Evolutionary conservation across 2,888 invertebrate genomes (phyloP), one percentile per base, ranked within the genome.

Genomic region (Cataglyphis cursor): DNA sequence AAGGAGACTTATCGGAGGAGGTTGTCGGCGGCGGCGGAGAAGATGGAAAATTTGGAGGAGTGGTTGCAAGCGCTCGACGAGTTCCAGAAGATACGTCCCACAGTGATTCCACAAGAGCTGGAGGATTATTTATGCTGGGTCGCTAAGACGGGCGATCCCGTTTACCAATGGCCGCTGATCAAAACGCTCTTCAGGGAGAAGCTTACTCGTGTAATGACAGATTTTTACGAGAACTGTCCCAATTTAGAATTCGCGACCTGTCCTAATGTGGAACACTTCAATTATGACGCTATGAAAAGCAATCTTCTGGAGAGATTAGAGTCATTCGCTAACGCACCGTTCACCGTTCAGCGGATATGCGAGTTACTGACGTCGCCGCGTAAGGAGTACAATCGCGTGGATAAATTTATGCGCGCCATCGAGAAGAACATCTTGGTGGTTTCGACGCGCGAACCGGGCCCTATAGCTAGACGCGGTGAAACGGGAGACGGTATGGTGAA

Each of bases 341-440:
- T 99, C 93, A 99, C 99, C 24, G 97, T 99, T 88, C 99, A 99
- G 95, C 96, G 99, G 90, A 96, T 99, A 85, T 99, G 99, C 95
- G 99, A 99, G 95, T 96, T 99, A 41, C 95, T 99, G 2, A 98
- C 98, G 4, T 97, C 97, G 89, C 99, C 99, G 1, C 96, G 97
- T 31, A 98, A 98, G 94, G 99, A 99, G 94, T 99, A 99, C 95
- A 98, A 98, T 93, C 96, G 99, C 85, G 97, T 99, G 85, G 99
- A 99, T 94, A 99, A 99, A 95, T 99, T 98, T 94, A 98, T 99
- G 97, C 96, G 99, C 83, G 99, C 99, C 0, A 96, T 99, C 84
- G 99, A 99, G 95, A 99, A 99, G 95, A 98, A 98, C 92, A 98
- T 98, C 90, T 95, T 98, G 91, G 98, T 98, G 83, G 98, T 98